Evolutionary conservation across 2,113 vertebrate genomes (phyloP).

Genomic region (Phalacrocorax aristotelis): DNA sequence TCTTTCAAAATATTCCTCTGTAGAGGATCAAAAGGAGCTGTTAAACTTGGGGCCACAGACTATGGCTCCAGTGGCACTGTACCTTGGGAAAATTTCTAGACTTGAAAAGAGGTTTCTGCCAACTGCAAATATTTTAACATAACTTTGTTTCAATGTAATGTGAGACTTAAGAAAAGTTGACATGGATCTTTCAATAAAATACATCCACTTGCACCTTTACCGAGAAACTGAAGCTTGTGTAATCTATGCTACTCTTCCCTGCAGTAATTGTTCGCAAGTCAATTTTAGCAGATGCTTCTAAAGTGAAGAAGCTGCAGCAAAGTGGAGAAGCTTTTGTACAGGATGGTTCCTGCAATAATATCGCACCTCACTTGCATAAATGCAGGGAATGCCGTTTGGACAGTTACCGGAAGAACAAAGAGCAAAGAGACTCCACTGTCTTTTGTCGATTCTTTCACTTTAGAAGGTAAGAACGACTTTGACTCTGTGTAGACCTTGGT

Average conservation of each 20-base stretch:
- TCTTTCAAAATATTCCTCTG: neutral
- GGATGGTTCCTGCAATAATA: conserved; percentile 79
- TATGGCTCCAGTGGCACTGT: neutral
- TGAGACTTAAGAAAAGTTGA: neutral
- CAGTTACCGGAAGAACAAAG: conserved; percentile 78
- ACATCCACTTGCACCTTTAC: neutral
- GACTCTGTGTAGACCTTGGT: fast-evolving
- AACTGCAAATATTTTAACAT: neutral
- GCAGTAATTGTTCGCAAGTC: conserved; percentile 72
- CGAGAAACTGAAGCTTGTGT: neutral
- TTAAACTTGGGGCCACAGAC: neutral
- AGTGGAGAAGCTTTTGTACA: conserved; percentile 79
- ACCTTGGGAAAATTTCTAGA: neutral
- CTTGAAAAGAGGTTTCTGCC: neutral
- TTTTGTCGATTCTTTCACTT: conserved; percentile 85
- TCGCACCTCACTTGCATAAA: conserved; percentile 77
- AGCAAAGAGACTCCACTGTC: conserved; percentile 77
- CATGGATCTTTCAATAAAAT: fast-evolving
- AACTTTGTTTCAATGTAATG: neutral
- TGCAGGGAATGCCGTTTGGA: conserved; percentile 80
- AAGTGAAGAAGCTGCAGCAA: conserved; percentile 77
- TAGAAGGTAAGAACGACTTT: conserved; percentile 58
- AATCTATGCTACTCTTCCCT: neutral
- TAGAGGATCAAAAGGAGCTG: neutral
- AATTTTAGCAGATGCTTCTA: conserved; percentile 70